Percentiles rank a stretch among this genome's conserved stretches.
Evolutionary conservation across 2,113 vertebrate genomes (phyloP).

Genomic region (Saguinus midas): DNA sequence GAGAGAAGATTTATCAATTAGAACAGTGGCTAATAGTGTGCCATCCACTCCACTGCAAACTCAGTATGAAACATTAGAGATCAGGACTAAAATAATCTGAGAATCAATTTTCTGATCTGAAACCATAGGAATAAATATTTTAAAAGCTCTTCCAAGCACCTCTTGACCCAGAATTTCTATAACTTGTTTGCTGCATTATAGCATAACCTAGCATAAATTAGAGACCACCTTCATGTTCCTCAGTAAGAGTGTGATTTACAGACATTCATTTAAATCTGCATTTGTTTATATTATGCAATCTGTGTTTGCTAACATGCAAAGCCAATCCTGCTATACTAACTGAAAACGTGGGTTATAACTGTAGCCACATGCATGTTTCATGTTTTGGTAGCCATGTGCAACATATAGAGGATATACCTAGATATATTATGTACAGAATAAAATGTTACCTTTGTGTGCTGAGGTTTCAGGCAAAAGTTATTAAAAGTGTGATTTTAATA

Average conservation of each 20-base stretch:
- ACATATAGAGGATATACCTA: too few relatives aligned
- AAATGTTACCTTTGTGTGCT: not conserved
- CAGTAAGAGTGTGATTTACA: rapidly evolving
- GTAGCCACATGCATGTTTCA: not conserved
- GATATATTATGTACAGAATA: not conserved
- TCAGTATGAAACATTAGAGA: not conserved
- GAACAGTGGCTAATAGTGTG: too few relatives aligned
- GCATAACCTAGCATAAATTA: too few relatives aligned
- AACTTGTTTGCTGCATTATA: too few relatives aligned
- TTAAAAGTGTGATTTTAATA: not conserved
- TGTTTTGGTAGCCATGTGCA: not conserved
- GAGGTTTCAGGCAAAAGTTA: not conserved
- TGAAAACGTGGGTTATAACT: not conserved
- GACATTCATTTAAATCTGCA: not conserved
- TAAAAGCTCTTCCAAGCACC: not conserved
- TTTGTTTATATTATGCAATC: not conserved
- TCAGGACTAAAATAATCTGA: not conserved
- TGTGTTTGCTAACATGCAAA: not conserved
- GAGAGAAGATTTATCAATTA: not conserved
- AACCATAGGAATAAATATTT: not conserved
- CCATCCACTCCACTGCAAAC: too few relatives aligned
- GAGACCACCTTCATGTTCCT: too few relatives aligned
- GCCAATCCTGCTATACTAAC: not conserved
- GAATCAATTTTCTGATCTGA: not conserved
- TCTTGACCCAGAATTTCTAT: not conserved